phyloP scores from a whole-genome alignment of 1,140 invertebrate species.

The Ceratina australensis region DNA sequence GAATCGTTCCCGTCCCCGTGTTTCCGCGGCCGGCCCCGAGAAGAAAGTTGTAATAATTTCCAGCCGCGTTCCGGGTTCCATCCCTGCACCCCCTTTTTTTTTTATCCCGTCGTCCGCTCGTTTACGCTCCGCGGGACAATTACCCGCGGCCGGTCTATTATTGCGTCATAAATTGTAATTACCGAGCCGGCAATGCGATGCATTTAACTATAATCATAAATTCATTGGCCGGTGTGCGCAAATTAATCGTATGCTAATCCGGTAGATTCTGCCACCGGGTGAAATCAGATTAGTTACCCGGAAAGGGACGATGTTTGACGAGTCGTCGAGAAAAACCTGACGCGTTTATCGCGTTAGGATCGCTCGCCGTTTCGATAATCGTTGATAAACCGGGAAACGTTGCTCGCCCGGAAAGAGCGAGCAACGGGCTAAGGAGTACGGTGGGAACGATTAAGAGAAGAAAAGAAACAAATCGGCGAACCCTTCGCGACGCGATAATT shows the following conservation, averaged over 20 bases:
- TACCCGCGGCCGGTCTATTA: slow-evolving; percentile 59
- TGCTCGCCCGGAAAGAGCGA: neutral
- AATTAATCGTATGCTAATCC: slow-evolving; percentile 65
- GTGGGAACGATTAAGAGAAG: slow-evolving; percentile 5
- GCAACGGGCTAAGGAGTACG: neutral
- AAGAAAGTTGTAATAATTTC: neutral
- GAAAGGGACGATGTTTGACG: slow-evolving; percentile 36
- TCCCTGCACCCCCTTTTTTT: neutral
- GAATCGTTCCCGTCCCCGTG: neutral
- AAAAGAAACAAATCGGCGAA: slow-evolving; percentile 31
- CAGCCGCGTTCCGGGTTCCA: neutral
- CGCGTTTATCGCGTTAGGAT: slow-evolving; percentile 20
- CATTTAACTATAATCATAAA: slow-evolving; percentile 66
- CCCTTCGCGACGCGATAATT: slow-evolving; percentile 64
- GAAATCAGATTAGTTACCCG: slow-evolving; percentile 56
- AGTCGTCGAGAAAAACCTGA: slow-evolving; percentile 53
- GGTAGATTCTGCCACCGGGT: slow-evolving; percentile 49
- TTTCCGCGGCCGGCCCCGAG: neutral
- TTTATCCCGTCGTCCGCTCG: neutral
- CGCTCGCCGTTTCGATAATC: slow-evolving; percentile 26
- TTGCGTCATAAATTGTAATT: slow-evolving; percentile 63
- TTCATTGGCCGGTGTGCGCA: slow-evolving; percentile 57
- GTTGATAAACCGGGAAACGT: neutral
- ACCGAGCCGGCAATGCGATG: slow-evolving; percentile 52
- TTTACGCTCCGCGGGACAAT: slow-evolving; percentile 30